These are phyloP conservation scores for Aurelia aurita DNA, from an alignment of 30 jellyfish, hydroid and myxozoan species.

Conservation along the genomic window DNA sequence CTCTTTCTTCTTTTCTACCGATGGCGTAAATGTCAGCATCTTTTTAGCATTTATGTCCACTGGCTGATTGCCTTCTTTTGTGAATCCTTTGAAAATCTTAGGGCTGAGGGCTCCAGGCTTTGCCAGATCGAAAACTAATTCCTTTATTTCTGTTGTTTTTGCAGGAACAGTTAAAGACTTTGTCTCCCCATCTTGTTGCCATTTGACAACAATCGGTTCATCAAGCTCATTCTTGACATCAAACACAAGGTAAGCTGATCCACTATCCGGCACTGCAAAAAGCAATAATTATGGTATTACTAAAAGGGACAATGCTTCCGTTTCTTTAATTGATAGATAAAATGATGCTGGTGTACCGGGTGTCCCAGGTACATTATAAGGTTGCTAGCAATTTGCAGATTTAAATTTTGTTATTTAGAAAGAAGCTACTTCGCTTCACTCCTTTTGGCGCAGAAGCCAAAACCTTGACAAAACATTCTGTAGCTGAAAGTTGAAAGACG, in stretches of 20 bases:
- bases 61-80: not conserved
- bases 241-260: constrained; percentile 37
- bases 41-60: constrained; percentile 26
- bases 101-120: constrained; percentile 71
- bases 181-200: constrained; percentile 52
- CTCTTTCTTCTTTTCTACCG: constrained; percentile 2
- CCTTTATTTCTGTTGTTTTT: not conserved
- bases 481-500: no score
- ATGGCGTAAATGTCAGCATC: constrained; percentile 13
- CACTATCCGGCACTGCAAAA: constrained; percentile 48
- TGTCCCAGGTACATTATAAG: no score
- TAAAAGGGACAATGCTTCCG: no score
- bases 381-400: no score
- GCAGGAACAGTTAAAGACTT: not conserved
- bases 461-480: no score
- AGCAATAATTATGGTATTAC: not conserved
- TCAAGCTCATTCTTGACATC: constrained; percentile 34
- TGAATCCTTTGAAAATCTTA: constrained; percentile 17
- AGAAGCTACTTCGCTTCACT: no score
- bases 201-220: constrained; percentile 27
- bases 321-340: no score
- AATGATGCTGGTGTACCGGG: no score
- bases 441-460: no score
- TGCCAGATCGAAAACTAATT: constrained; percentile 11
- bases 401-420: no score